These are phyloP conservation scores for Brachyopa scutellaris DNA, from an alignment of 2,888 invertebrate genomes.

Conservation along the genomic window DNA sequence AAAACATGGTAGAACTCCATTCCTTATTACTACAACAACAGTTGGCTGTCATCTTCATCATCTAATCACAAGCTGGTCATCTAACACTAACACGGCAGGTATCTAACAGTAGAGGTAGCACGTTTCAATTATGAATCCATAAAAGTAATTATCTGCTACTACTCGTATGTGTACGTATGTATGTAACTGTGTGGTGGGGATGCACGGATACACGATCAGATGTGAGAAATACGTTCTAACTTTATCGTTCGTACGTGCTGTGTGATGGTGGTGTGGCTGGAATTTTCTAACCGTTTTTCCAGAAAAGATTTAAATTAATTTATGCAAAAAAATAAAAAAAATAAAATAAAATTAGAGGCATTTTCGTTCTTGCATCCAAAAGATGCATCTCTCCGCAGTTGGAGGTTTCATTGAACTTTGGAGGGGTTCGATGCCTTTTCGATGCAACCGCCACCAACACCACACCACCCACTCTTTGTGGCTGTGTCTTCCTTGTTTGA, in stretches of 20 bases:
- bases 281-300: constrained; percentile 16
- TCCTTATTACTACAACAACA: constrained; percentile 5
- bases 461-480: constrained; percentile 35
- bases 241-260: constrained; percentile 45
- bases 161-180: too few relatives aligned
- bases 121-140: constrained; percentile 72
- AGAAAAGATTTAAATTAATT: constrained; percentile 46
- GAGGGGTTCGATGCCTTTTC: constrained; percentile 61
- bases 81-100: constrained; percentile 34
- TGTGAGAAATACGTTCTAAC: constrained; percentile 28
- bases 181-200: constrained; percentile 33
- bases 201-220: constrained; percentile 16
- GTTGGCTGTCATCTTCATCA: constrained; percentile 64
- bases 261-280: constrained; percentile 1
- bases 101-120: constrained; percentile 62
- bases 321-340: too few relatives aligned
- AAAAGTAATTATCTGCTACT: constrained; percentile 70
- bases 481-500: constrained; percentile 66
- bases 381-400: not conserved
- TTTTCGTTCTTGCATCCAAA: constrained; percentile 22
- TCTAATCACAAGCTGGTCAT: constrained; percentile 68
- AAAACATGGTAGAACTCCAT: not conserved
- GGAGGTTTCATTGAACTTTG: constrained; percentile 61
- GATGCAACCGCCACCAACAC: constrained; percentile 8
- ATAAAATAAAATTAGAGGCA: constrained; percentile 61